Evolutionary conservation across 2,113 vertebrate genomes (phyloP).

Genomic region (Chlorodrepanis virens): DNA sequence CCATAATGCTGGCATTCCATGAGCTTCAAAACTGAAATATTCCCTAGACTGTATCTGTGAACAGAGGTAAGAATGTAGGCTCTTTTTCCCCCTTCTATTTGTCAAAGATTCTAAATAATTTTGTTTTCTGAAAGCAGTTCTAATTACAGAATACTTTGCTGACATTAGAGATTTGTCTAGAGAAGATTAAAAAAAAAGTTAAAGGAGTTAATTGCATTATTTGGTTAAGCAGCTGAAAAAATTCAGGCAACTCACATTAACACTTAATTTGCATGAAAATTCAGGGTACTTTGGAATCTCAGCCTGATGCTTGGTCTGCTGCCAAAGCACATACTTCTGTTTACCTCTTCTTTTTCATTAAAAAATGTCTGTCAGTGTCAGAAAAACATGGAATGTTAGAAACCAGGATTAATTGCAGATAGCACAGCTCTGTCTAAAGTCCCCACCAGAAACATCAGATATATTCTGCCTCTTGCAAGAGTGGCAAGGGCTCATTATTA

Average conservation of each 20-base stretch:
- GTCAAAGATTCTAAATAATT: background rate
- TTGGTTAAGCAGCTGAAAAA: background rate
- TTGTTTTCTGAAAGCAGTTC: background rate
- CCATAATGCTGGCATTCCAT: background rate
- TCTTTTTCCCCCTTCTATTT: background rate
- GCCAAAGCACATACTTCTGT: background rate
- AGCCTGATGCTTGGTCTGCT: background rate
- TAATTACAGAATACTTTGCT: background rate
- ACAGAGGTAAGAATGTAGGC: background rate
- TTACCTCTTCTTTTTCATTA: background rate
- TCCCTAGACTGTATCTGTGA: background rate
- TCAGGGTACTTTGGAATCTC: background rate
- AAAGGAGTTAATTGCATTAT: background rate
- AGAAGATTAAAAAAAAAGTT: background rate
- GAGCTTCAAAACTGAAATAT: background rate
- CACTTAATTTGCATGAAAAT: background rate
- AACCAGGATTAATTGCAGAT: background rate
- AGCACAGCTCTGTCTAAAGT: background rate
- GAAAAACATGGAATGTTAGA: background rate
- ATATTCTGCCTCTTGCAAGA: accelerated
- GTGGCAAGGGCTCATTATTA: background rate
- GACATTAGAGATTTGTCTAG: background rate
- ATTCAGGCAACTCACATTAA: background rate
- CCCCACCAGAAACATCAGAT: background rate
- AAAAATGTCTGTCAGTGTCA: background rate